Evolutionary conservation across 2,113 vertebrate genomes (phyloP).

Genomic region (Bubo scandiacus): DNA sequence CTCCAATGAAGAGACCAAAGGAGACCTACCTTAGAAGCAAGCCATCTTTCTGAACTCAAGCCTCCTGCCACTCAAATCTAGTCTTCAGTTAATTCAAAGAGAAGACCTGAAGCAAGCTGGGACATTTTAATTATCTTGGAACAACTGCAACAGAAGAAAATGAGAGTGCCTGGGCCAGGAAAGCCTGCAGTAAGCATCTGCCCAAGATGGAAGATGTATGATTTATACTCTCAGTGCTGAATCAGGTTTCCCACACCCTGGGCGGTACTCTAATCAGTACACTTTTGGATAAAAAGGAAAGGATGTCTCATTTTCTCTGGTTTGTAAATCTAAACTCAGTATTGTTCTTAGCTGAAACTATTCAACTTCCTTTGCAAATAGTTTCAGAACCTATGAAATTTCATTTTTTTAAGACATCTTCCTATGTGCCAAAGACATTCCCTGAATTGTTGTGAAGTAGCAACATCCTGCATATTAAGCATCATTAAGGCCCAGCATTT

Average conservation of each 20-base stretch:
- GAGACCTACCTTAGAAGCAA: background rate
- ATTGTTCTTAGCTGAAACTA: background rate
- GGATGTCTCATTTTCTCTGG: background rate
- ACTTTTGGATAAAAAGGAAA: background rate
- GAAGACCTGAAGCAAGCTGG: background rate
- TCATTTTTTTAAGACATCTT: background rate
- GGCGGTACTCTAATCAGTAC: background rate
- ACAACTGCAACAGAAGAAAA: background rate
- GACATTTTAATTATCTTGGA: background rate
- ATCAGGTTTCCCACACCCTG: background rate
- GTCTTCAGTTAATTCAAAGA: background rate
- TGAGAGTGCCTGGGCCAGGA: background rate
- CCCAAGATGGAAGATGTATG: accelerated
- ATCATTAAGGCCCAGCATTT: background rate
- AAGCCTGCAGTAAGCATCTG: background rate
- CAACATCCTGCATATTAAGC: background rate
- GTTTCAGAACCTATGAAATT: background rate
- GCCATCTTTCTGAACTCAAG: background rate
- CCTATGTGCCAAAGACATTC: background rate
- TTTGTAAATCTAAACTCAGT: background rate
- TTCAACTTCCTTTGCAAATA: background rate
- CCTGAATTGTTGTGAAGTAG: background rate
- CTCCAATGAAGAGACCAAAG: background rate
- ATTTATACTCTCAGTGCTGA: background rate
- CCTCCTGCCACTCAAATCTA: background rate